Evolutionary conservation across 2,797 vertebrate genomes (phyloP), one percentile per base, ranked within the genome.

Genomic region (Phaenicophaeus curvirostris): DNA sequence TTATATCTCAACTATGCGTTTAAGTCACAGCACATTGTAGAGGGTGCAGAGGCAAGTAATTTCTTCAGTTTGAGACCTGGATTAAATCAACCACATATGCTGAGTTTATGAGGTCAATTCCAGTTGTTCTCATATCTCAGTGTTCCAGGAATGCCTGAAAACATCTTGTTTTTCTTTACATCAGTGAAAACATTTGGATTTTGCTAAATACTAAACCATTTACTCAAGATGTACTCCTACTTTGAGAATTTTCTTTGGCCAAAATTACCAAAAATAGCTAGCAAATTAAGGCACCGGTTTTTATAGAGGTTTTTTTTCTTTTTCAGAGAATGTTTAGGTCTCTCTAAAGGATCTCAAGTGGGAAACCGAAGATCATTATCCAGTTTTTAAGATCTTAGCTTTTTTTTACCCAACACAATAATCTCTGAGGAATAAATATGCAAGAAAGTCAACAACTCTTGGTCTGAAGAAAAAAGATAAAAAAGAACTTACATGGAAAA

Each of bases 1-100:
- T 85, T 93, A 48, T 67, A 74, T 80, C 41, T 91, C 62, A 95
- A 20, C 31, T 95, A 91, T 76, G 79, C 66, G 90, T 91, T 94
- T 95, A 93, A 93, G 87, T 85, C 58, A 84, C 73, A 89, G 39
- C 18, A 87, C 42, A 66, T 66, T 89, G 58, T n/a, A 88, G 73
- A 86, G 75, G 27, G 27, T 84, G 57, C 54, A 79, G 73, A 88
- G 82, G 63, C 3, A 0, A 77, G 33, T 78, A 2, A 78, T 75
- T 94, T 90, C 72, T 94, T 93, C 25, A 48, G 11, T 57, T 91
- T 86, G 76, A 68, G 79, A 78, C 48, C 41, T 87, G 58, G 61
- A 72, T 92, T 87, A 92, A 94, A 89, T 37, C 24, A 96, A 93
- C 82, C 87, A 30, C 91, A 92, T 81, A 84, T 69, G 31, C 23